Evolutionary conservation across 2,797 vertebrate species (phyloP).

Genomic region (Tenualosa ilisha): DNA sequence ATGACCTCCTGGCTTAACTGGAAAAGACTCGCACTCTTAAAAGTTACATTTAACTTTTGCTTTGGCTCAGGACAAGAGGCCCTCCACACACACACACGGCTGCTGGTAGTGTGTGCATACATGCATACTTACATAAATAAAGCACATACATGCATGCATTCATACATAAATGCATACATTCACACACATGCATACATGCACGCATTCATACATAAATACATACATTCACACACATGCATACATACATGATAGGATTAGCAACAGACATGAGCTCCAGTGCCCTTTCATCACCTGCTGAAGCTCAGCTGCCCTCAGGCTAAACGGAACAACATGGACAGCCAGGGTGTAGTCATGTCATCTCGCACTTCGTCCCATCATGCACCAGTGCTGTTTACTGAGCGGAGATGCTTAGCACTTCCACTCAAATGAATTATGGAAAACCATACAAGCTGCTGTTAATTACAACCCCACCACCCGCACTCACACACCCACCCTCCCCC

Average conservation of each 20-base stretch:
- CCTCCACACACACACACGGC: background rate
- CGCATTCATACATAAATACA: too few species aligned
- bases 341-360: conserved; percentile 61
- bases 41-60: conserved; percentile 10
- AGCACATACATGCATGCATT: background rate
- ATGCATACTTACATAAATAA: background rate
- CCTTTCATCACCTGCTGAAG: background rate
- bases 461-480: conserved; percentile 44
- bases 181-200: too few species aligned
- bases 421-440: conserved; percentile 71
- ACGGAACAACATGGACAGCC: conserved; percentile 56
- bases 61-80: background rate
- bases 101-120: background rate
- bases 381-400: conserved; percentile 65
- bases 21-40: background rate
- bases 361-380: conserved; percentile 59
- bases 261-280: background rate
- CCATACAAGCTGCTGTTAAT: conserved; percentile 70
- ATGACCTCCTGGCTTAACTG: background rate
- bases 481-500: conserved; percentile 19
- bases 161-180: too few species aligned
- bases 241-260: background rate
- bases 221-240: background rate
- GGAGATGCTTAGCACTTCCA: conserved; percentile 57
- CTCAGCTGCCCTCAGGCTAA: conserved; percentile 56